Percentiles rank a stretch among this genome's conserved stretches.
These are phyloP conservation scores for Mohoua ochrocephala DNA, from an alignment of 2,113 vertebrate genomes.

Conservation along the genomic window DNA sequence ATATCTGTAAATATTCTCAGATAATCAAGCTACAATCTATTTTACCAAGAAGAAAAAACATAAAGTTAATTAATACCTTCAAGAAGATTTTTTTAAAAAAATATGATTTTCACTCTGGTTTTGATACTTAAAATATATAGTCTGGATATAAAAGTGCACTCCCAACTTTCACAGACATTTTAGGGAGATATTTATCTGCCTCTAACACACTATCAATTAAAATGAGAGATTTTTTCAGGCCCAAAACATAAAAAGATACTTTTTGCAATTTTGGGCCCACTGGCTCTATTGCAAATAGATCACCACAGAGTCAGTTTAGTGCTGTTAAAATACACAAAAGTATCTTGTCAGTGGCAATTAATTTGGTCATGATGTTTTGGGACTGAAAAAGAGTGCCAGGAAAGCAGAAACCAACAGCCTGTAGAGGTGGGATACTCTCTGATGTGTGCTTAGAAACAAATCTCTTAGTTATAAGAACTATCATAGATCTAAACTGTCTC, in stretches of 20 bases:
- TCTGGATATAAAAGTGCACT: background rate
- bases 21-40: background rate
- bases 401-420: background rate
- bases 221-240: background rate
- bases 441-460: background rate
- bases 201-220: background rate
- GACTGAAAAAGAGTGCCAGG: background rate
- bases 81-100: background rate
- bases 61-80: background rate
- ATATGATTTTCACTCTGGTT: background rate
- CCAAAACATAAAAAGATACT: background rate
- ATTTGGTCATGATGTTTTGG: background rate
- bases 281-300: background rate
- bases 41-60: background rate
- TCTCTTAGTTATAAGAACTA: background rate
- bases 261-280: background rate
- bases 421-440: background rate
- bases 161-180: background rate
- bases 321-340: background rate
- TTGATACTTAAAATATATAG: background rate
- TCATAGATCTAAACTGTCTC: background rate
- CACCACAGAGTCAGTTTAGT: background rate
- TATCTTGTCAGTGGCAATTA: background rate
- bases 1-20: background rate
- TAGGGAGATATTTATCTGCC: background rate